Percentiles rank a stretch among this genome's conserved stretches.
Evolutionary conservation across 1,140 invertebrate species (phyloP).

Genomic region (Megathymus violae): DNA sequence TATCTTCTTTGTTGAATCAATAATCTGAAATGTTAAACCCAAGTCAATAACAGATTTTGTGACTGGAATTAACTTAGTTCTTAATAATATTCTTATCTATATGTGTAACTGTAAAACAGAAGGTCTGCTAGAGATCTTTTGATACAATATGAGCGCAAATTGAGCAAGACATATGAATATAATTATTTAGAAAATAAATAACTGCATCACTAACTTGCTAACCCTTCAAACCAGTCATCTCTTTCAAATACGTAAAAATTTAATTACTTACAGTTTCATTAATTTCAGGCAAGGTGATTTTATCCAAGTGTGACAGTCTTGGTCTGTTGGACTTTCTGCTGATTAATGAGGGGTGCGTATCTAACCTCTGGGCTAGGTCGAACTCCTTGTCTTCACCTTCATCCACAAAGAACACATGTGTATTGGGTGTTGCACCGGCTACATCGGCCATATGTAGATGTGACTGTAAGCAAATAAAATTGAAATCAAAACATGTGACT

Average conservation of each 20-base stretch:
- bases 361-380: conserved; percentile 88
- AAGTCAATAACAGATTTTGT: no score
- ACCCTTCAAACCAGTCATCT: no score
- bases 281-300: conserved; percentile 84
- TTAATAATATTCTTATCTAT: no score
- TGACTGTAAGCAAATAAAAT: conserved; percentile 82
- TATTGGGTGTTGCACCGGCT: conserved; percentile 87
- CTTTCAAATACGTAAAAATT: no score
- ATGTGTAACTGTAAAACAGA: no score
- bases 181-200: no score
- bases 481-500: conserved; percentile 48
- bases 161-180: no score
- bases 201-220: no score
- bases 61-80: no score
- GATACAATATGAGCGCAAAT: no score
- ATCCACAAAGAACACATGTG: conserved; percentile 93
- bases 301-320: conserved; percentile 85
- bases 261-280: conserved; percentile 75
- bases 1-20: conserved; percentile 85
- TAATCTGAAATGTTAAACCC: conserved; percentile 41
- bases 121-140: no score
- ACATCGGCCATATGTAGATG: conserved; percentile 92
- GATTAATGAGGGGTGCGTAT: conserved; percentile 90
- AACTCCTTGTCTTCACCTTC: conserved; percentile 85
- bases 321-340: conserved; percentile 88